phyloP scores from a whole-genome alignment of 1,140 invertebrate genomes.

The Myzus persicae region DNA sequence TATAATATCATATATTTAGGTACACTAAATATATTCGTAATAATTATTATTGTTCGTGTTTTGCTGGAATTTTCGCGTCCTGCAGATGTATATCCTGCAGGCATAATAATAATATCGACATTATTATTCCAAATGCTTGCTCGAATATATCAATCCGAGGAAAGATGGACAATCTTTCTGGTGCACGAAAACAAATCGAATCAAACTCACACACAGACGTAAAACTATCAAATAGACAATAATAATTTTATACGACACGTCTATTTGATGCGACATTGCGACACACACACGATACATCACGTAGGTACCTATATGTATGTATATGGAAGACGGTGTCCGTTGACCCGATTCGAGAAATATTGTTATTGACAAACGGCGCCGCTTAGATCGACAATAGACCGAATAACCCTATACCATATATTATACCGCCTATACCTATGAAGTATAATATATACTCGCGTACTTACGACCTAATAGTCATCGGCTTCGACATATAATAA shows the following conservation, averaged over 20 bases:
- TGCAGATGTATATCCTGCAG: not conserved
- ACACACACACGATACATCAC: not conserved
- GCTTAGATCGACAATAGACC: not conserved
- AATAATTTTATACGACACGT: not conserved
- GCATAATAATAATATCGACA: not conserved
- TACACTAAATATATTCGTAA: not conserved
- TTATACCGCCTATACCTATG: not conserved
- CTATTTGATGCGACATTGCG: not conserved
- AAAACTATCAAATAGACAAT: not conserved
- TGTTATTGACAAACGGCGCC: constrained; percentile 11
- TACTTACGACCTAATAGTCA: constrained; percentile 43
- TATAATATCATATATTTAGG: not conserved
- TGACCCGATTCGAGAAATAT: constrained; percentile 30
- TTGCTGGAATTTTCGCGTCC: not conserved
- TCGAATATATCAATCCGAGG: not conserved
- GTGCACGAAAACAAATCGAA: not conserved
- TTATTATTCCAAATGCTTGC: not conserved
- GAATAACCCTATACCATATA: not conserved
- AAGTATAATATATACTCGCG: not conserved
- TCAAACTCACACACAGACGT: not conserved
- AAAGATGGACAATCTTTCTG: not conserved
- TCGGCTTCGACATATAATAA: not conserved
- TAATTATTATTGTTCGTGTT: not conserved
- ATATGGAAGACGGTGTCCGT: not conserved
- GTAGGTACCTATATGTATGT: not conserved